Evolutionary conservation across 2,797 vertebrate genomes (phyloP).

Genomic region (Okamejei kenojei): DNA sequence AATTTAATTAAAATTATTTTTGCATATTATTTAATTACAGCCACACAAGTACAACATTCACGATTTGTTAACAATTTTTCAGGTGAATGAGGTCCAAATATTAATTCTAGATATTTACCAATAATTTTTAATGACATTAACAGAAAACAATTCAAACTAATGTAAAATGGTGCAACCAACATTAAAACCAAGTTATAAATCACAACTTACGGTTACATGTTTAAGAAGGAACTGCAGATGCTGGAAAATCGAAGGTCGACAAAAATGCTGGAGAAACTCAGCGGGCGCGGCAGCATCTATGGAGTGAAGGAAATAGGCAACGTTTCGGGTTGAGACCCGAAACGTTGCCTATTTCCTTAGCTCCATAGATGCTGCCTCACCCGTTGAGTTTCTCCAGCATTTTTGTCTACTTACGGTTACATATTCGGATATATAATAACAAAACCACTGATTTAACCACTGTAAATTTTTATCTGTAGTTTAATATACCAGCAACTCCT

Average conservation of each 20-base stretch:
- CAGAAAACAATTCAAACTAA: neutral
- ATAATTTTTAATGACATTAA: slow-evolving; percentile 24
- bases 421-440: too few relatives aligned
- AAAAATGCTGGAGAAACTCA: too few relatives aligned
- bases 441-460: neutral
- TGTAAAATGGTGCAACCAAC: neutral
- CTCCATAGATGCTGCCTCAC: too few relatives aligned
- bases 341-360: too few relatives aligned
- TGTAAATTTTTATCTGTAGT: neutral
- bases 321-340: too few relatives aligned
- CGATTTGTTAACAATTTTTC: neutral
- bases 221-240: too few relatives aligned
- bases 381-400: too few relatives aligned
- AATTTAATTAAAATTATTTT: neutral
- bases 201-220: neutral
- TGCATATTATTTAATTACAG: neutral
- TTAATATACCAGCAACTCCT: neutral
- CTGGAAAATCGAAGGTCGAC: too few relatives aligned
- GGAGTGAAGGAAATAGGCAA: too few relatives aligned
- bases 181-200: neutral
- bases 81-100: neutral
- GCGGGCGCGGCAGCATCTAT: too few relatives aligned
- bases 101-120: slow-evolving; percentile 9
- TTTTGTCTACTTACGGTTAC: too few relatives aligned
- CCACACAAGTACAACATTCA: neutral